A percentile compares a stretch with the other conserved stretches of the same genome.
phyloP scores from a whole-genome alignment of 2,888 invertebrate species.

The Zaprionus lineosus region DNA sequence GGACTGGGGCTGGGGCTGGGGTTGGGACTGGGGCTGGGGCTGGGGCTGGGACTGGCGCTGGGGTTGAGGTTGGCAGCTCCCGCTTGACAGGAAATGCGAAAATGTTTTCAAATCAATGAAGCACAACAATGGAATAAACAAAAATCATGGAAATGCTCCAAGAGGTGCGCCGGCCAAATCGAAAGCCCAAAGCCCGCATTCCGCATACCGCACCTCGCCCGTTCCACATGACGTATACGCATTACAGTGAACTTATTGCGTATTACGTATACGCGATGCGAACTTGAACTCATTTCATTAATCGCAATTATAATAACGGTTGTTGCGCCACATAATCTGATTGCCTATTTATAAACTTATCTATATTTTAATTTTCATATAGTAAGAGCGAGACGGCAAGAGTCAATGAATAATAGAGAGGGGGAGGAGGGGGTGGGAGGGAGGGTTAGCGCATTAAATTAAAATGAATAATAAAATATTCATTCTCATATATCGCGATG shows the following conservation, averaged over 20 bases:
- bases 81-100: conserved; percentile 53
- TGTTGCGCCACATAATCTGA: too few relatives aligned
- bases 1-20: background rate
- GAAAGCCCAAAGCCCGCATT: background rate
- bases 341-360: too few relatives aligned
- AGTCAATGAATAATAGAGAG: background rate
- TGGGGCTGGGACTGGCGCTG: too few relatives aligned
- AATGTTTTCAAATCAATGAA: conserved; percentile 57
- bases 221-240: background rate
- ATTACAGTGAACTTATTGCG: too few relatives aligned
- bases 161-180: conserved; percentile 43
- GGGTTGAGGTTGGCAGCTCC: conserved; percentile 8
- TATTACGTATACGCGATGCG: conserved; percentile 37
- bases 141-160: conserved; percentile 5
- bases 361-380: too few relatives aligned
- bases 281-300: background rate
- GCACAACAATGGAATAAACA: conserved; percentile 30
- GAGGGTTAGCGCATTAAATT: background rate
- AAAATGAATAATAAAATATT: background rate
- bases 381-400: too few relatives aligned
- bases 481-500: background rate
- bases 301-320: too few relatives aligned
- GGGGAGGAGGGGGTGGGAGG: background rate
- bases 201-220: background rate
- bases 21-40: background rate